Conservation (phyloP, 2,888 invertebrate species). For the Rhaphigaster nebulosa region DNA sequence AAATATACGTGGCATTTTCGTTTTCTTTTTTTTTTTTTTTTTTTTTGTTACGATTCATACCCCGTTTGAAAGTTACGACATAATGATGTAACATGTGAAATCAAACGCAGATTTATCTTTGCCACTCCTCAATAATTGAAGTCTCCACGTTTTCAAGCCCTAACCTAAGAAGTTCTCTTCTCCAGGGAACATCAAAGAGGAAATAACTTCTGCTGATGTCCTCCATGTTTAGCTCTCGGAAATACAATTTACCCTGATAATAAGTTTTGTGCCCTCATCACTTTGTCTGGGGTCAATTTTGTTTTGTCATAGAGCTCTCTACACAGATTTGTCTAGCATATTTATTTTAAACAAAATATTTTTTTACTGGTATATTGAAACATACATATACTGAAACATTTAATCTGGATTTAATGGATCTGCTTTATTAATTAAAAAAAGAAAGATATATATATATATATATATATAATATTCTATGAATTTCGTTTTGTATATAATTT, state of each 20-base stretch:
- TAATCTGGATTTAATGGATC: no score
- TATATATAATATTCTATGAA: background rate
- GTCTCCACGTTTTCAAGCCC: background rate
- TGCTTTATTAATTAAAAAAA: no score
- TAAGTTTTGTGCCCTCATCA: conserved; percentile 10
- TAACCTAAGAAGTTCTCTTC: background rate
- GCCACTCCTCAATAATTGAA: background rate
- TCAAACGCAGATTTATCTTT: background rate
- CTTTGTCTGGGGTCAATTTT: background rate
- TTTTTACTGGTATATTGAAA: no score
- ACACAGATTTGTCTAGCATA: background rate
- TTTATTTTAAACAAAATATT: background rate
- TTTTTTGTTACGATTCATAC: no score
- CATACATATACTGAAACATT: no score
- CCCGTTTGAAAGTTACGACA: no score
- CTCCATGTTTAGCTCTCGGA: conserved; percentile 2
- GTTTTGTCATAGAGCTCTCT: background rate
- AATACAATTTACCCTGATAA: background rate
- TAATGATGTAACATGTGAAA: background rate
- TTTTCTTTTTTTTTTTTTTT: no score
- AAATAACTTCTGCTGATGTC: conserved; percentile 14
- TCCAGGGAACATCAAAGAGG: conserved; percentile 3
- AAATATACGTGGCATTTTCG: no score
- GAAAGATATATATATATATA: no score
- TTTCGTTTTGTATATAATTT: no score